phyloP scores from a whole-genome alignment of 2,888 invertebrate genomes.

The Carterocephalus palaemon region DNA sequence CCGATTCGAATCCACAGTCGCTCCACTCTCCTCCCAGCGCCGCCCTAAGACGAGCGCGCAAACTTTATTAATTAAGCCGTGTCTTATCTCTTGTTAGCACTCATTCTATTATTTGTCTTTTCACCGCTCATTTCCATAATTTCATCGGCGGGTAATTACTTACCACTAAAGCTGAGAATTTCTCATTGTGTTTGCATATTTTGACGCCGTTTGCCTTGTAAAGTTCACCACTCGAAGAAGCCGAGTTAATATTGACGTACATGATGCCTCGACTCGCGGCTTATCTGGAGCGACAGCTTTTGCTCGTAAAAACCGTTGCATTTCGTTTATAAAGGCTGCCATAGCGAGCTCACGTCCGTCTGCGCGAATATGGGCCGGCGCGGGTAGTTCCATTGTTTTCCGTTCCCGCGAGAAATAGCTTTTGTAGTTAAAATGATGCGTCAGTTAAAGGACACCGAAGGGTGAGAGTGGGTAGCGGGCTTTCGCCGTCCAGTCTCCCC shows the following conservation, averaged over 20 bases:
- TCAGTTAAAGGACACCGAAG: constrained; percentile 56
- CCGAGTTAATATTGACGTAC: constrained; percentile 42
- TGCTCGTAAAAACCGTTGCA: constrained; percentile 25
- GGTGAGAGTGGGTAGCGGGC: constrained; percentile 43
- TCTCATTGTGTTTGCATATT: constrained; percentile 72
- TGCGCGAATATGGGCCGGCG: constrained; percentile 28
- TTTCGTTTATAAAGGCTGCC: constrained; percentile 30
- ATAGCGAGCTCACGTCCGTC: constrained; percentile 25
- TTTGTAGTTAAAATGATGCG: constrained; percentile 67
- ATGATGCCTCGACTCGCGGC: constrained; percentile 31
- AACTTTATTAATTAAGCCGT: constrained; percentile 80
- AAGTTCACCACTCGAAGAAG: constrained; percentile 50
- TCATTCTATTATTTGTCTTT: constrained; percentile 80
- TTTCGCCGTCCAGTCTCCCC: constrained; percentile 54
- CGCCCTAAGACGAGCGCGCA: constrained; percentile 68
- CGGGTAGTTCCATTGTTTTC: constrained; percentile 52
- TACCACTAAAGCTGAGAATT: constrained; percentile 67
- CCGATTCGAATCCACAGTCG: constrained; percentile 71
- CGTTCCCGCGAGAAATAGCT: constrained; percentile 54
- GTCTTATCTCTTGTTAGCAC: constrained; percentile 80
- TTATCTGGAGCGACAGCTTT: constrained; percentile 22
- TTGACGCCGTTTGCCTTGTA: constrained; percentile 62
- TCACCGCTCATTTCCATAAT: constrained; percentile 79
- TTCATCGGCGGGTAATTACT: constrained; percentile 75
- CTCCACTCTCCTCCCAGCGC: constrained; percentile 54